phyloP scores from a whole-genome alignment of 2,113 vertebrate species.

The Neogale vison region DNA sequence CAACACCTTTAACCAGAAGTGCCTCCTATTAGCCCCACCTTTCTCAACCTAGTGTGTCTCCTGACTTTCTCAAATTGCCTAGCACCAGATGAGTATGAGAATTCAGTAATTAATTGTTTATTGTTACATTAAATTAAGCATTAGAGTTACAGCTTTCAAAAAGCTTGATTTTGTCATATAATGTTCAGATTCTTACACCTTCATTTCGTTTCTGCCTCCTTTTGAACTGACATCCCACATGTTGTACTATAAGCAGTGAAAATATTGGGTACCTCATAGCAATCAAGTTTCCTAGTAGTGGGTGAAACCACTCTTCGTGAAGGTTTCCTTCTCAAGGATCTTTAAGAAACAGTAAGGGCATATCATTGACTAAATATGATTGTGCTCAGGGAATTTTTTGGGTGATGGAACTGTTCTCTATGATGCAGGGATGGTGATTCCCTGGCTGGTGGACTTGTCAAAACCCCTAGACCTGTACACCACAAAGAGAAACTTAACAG shows the following conservation, averaged over 20 bases:
- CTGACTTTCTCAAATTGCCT: not conserved
- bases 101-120: not conserved
- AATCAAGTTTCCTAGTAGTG: not conserved
- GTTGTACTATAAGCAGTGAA: not conserved
- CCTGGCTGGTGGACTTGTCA: not conserved
- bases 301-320: not conserved
- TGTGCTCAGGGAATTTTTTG: not conserved
- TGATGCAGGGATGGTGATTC: not conserved
- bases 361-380: not conserved
- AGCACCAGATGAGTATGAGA: not conserved
- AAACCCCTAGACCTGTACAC: not conserved
- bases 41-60: not conserved
- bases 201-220: not conserved
- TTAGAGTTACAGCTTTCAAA: not conserved
- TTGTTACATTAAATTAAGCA: not conserved
- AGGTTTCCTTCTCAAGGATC: no score
- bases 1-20: not conserved
- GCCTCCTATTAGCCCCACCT: not conserved
- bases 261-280: not conserved
- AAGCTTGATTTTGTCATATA: not conserved
- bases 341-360: not conserved
- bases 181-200: not conserved
- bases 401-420: not conserved
- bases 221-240: not conserved
- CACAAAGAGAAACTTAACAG: not conserved